These are phyloP conservation scores for Hypomesus transpacificus DNA, from an alignment of 2,113 vertebrate species.

Conservation along the genomic window DNA sequence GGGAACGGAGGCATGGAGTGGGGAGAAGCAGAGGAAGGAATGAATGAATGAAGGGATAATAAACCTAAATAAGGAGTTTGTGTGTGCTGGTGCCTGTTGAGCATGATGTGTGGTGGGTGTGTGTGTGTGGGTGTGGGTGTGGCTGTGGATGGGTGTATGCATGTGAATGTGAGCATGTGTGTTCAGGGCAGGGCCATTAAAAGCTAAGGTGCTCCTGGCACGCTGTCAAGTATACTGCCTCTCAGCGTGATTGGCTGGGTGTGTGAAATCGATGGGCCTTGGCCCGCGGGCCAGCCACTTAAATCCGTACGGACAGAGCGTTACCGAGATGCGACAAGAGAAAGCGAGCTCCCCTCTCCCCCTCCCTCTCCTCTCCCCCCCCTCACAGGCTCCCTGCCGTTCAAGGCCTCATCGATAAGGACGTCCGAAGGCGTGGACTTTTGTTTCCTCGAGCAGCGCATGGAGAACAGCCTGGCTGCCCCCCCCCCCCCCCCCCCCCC, in stretches of 20 bases:
- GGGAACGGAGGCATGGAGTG: neutral
- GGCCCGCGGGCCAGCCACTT: slow-evolving; percentile 52
- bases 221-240: slow-evolving; percentile 52
- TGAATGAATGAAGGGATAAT: slow-evolving; percentile 24
- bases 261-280: slow-evolving; percentile 59
- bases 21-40: slow-evolving; percentile 3
- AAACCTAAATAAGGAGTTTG: slow-evolving; percentile 6
- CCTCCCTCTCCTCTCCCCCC: slow-evolving; percentile 6
- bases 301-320: slow-evolving; percentile 54
- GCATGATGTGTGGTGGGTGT: slow-evolving; percentile 11
- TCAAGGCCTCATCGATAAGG: slow-evolving; percentile 60
- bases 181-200: slow-evolving; percentile 38
- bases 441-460: slow-evolving; percentile 58
- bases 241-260: slow-evolving; percentile 65
- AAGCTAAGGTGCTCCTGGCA: slow-evolving; percentile 53
- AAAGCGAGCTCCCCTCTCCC: slow-evolving; percentile 14
- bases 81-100: slow-evolving; percentile 30
- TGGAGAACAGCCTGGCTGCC: slow-evolving; percentile 52
- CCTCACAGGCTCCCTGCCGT: slow-evolving; percentile 34
- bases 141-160: slow-evolving; percentile 17
- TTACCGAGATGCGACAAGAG: slow-evolving; percentile 47
- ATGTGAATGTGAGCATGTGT: slow-evolving; percentile 28
- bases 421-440: slow-evolving; percentile 49
- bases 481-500: neutral
- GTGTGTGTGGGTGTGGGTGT: slow-evolving; percentile 41